Conservation (phyloP, 2,113 vertebrate species). For the zebrafish (Danio rerio) region GRCz12tu NC_133182.1:51199001-51199500, state of each 20-base stretch:
- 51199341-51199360: constrained; percentile 21
- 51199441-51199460: constrained; percentile 82
- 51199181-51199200: background rate
- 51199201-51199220: background rate
- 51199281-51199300: background rate
- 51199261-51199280: background rate
- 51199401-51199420: constrained; percentile 97
- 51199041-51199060: background rate
- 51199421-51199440: constrained; percentile 99
- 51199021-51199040: background rate
- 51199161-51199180: background rate
- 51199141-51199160: constrained; percentile 2
- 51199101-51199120: background rate
- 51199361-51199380: constrained; percentile 48
- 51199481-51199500: constrained; percentile 8
- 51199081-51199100: constrained; percentile 9
- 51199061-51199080: background rate
- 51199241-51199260: constrained; percentile 1
- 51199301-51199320: constrained; percentile 7
- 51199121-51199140: background rate
- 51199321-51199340: background rate
- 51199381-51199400: constrained; percentile 28
- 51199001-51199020: no score
- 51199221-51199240: background rate
- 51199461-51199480: constrained; percentile 3